Percentiles rank a stretch among this genome's conserved stretches.
These are phyloP conservation scores for Chiroxiphia lanceolata DNA, from an alignment of 2,797 vertebrate genomes.

Conservation along the genomic window DNA sequence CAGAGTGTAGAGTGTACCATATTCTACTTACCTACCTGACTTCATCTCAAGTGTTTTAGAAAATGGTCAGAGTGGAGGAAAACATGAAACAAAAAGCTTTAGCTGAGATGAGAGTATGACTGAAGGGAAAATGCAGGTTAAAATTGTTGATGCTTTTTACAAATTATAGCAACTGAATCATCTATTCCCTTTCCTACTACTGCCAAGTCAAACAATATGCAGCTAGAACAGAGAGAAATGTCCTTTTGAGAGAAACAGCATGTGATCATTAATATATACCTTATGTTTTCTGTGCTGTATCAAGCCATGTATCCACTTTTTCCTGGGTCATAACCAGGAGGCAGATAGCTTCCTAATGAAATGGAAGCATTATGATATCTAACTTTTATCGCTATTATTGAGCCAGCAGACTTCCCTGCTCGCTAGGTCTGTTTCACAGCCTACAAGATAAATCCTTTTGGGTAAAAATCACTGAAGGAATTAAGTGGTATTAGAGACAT, in stretches of 20 bases:
- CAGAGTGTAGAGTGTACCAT: background rate
- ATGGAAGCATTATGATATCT: background rate
- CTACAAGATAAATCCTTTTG: background rate
- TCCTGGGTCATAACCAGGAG: background rate
- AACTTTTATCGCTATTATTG: background rate
- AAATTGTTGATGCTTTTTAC: background rate
- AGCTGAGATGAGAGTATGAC: background rate
- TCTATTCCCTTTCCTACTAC: background rate
- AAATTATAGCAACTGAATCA: background rate
- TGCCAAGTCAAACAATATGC: background rate
- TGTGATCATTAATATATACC: background rate
- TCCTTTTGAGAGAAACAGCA: background rate
- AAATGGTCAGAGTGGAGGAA: background rate
- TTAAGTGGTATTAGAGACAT: background rate
- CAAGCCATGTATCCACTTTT: background rate
- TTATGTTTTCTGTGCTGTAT: background rate
- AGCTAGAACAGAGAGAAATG: background rate
- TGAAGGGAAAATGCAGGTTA: background rate
- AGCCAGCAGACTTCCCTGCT: background rate
- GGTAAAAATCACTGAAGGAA: background rate
- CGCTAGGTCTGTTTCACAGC: background rate
- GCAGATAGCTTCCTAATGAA: conserved; percentile 10
- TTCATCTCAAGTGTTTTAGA: conserved; percentile 7
- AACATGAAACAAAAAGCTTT: conserved; percentile 12
- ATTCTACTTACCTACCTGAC: background rate